Base-by-base conservation (phyloP, 2,797 vertebrate species). In the Pempheris klunzingeri region DNA sequence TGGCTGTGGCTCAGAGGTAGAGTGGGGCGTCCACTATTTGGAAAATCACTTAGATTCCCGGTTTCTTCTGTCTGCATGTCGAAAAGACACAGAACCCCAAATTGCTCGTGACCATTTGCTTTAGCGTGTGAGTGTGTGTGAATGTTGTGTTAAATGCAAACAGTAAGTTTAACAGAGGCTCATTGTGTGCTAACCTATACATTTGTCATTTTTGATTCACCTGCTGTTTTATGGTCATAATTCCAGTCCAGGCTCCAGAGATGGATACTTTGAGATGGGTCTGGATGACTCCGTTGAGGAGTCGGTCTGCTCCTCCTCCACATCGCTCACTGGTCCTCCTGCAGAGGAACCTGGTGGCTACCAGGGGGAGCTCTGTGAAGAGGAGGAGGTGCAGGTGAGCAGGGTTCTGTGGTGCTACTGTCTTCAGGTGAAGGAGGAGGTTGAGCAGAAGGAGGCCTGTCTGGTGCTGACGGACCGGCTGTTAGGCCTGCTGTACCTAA, bases 241-340 rank as follows among this genome's bases (percentile, higher is more conserved):
- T 55, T 86, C 7, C 77, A 91, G 92, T 49, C 83, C 76, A 2
- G 88, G 88, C 7, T 95, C 96, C 38, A 95, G 96, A 76, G 97
- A 97, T 55, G 97, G 97, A 17, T 99, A 99, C 93, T 99, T 99
- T 78, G 97, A 99, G 92, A 99, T 99, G 97, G 96, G 97, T 44
- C 95, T 96, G 63, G 95, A 96, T 0, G 94, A 96, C 86, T 93
- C 94, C 62, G 78, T 83, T 2, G 89, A 90, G 39, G 91, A 91
- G 79, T 80, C 93, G 0, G 91, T 95, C 71, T 93, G 94, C 88
- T 92, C 89, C 61, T 80, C 94, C 3, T 93, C 92, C 0, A 90
- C 68, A 0, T 67, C 55, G 0, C 78, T 30, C 3, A 9, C 66
- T 30, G 46, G 39, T 63, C 76, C 75, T n/a, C 67, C 88, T 77